phyloP scores from a whole-genome alignment of 2,888 invertebrate species.

The Conistra vaccinii region DNA sequence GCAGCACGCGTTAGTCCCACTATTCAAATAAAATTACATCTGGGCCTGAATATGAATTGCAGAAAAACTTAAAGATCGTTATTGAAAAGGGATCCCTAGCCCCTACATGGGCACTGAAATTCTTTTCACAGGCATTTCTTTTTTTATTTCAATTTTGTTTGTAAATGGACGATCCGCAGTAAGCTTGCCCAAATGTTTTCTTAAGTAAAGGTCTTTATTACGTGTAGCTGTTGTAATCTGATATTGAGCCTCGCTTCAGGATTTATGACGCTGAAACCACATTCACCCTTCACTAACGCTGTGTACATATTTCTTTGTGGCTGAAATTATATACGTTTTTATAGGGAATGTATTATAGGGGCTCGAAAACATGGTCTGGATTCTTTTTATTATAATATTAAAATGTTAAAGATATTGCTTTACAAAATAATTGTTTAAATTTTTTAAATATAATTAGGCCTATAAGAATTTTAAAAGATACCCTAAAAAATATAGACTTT shows the following conservation, averaged over 20 bases:
- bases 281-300: constrained; percentile 48
- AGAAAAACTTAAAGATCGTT: constrained; percentile 51
- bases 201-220: constrained; percentile 54
- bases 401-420: background rate
- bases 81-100: constrained; percentile 41
- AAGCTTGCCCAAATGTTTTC: constrained; percentile 46
- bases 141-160: constrained; percentile 43
- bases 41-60: constrained; percentile 54
- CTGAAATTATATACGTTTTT: constrained; percentile 48
- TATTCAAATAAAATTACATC: constrained; percentile 59
- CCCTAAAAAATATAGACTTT: background rate
- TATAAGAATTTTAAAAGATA: constrained; percentile 1
- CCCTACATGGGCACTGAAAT: constrained; percentile 20
- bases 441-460: background rate
- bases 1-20: constrained; percentile 45
- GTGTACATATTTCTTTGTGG: constrained; percentile 45
- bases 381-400: constrained; percentile 22
- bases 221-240: constrained; percentile 57
- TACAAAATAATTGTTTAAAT: constrained; percentile 3
- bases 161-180: constrained; percentile 14
- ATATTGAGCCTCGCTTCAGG: constrained; percentile 54
- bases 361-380: constrained; percentile 1
- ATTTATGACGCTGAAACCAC: constrained; percentile 61
- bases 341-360: constrained; percentile 25
- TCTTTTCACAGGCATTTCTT: constrained; percentile 23